Evolutionary conservation across 2,113 vertebrate genomes (phyloP).

Genomic region (Paraplagusia blochii): DNA sequence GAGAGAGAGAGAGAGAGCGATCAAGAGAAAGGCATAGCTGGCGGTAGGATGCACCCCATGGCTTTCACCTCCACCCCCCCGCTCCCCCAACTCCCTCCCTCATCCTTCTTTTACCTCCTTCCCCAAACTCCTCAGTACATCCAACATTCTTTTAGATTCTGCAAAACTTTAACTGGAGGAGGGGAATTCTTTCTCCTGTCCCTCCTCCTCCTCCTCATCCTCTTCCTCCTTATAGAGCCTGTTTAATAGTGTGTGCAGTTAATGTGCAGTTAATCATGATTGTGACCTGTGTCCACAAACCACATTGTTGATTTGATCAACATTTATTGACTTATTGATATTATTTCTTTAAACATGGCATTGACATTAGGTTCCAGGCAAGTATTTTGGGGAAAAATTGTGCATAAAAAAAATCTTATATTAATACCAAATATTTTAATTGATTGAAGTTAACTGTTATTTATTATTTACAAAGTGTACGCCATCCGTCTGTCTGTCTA

Average conservation of each 20-base stretch:
- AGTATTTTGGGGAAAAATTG: no score
- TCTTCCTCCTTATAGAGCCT: constrained; percentile 7
- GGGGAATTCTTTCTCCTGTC: constrained; percentile 21
- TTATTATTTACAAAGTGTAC: no score
- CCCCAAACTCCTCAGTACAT: constrained; percentile 32
- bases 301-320: no score
- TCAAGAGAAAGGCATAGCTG: constrained; percentile 54
- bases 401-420: no score
- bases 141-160: constrained; percentile 49
- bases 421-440: no score
- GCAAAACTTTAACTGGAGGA: constrained; percentile 54
- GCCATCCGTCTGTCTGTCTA: no score
- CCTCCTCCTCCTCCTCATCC: constrained; percentile 31
- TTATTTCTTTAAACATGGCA: no score
- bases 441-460: no score
- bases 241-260: constrained; percentile 11
- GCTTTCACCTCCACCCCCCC: constrained; percentile 29
- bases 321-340: neutral
- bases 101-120: constrained; percentile 29
- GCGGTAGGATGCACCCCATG: constrained; percentile 53
- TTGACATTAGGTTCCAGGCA: no score
- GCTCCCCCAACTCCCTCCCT: constrained; percentile 6
- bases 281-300: constrained; percentile 17
- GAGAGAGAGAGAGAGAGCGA: constrained; percentile 27
- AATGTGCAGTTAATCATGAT: neutral